These are phyloP conservation scores for Archaeoteleia sp. DNA, from an alignment of 2,888 invertebrate species.

Conservation along the genomic window DNA sequence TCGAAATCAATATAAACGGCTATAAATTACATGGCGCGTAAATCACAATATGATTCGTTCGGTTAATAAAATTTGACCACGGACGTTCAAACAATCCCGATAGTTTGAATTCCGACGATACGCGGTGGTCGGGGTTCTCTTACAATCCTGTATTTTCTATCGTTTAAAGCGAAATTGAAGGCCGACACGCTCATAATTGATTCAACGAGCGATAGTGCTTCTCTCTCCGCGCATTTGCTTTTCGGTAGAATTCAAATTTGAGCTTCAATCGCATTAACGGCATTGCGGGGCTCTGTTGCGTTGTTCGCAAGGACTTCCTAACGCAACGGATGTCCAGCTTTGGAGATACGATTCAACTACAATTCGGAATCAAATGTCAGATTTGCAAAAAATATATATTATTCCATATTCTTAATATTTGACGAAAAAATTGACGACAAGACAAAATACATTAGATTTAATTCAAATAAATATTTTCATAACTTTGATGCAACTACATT, in stretches of 20 bases:
- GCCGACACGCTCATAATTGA: constrained; percentile 45
- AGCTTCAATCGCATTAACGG: constrained; percentile 40
- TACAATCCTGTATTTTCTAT: constrained; percentile 44
- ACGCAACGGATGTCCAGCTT: too few relatives aligned
- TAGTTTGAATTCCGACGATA: constrained; percentile 38
- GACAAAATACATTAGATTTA: too few relatives aligned
- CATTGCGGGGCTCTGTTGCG: constrained; percentile 4
- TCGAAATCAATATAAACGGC: constrained; percentile 17
- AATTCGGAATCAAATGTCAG: too few relatives aligned
- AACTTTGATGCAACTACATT: too few relatives aligned
- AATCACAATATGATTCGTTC: constrained; percentile 45
- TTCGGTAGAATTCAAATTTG: constrained; percentile 49
- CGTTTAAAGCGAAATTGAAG: constrained; percentile 44
- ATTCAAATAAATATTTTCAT: too few relatives aligned
- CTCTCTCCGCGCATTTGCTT: constrained; percentile 46
- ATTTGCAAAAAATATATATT: too few relatives aligned
- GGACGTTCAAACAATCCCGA: constrained; percentile 39
- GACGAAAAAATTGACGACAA: too few relatives aligned
- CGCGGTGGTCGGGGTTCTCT: constrained; percentile 23
- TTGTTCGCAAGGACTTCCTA: background rate
- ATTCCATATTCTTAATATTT: too few relatives aligned
- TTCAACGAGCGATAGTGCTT: constrained; percentile 43
- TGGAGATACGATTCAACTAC: too few relatives aligned
- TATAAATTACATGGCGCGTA: constrained; percentile 36
- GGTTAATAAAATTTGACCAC: constrained; percentile 40